A percentile compares a stretch with the other conserved stretches of the same genome.
Conservation (phyloP, 2,797 vertebrate species). For the Myioborus melanocephalus region DNA sequence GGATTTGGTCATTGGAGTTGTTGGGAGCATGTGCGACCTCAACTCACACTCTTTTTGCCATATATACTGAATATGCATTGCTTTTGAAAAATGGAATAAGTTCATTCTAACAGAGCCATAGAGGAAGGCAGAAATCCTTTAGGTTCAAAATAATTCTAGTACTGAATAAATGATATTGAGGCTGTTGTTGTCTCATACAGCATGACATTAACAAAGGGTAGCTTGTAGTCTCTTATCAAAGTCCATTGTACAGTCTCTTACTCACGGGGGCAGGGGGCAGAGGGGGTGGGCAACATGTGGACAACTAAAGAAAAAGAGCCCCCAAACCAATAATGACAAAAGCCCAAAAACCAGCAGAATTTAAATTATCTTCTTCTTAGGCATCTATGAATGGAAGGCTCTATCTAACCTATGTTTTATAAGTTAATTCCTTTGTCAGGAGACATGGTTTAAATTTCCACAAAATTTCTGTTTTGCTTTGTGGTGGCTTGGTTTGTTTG, state of each 20-base stretch:
- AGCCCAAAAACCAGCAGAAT: rapidly evolving
- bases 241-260: not conserved
- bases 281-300: rapidly evolving
- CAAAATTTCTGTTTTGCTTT: not conserved
- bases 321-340: not conserved
- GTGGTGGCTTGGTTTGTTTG: not conserved
- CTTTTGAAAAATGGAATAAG: not conserved
- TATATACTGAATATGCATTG: not conserved
- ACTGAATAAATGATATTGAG: not conserved
- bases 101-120: not conserved
- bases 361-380: not conserved
- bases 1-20: not conserved
- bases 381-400: not conserved
- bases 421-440: not conserved
- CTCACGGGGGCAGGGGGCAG: rapidly evolving
- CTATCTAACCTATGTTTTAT: not conserved
- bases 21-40: not conserved
- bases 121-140: not conserved
- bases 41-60: not conserved
- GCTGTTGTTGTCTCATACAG: not conserved
- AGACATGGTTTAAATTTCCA: not conserved
- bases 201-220: not conserved
- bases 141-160: not conserved
- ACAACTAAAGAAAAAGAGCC: not conserved
- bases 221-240: not conserved